Conservation (phyloP, 2,888 invertebrate genomes). For the Ceraclea dissimilis region DNA sequence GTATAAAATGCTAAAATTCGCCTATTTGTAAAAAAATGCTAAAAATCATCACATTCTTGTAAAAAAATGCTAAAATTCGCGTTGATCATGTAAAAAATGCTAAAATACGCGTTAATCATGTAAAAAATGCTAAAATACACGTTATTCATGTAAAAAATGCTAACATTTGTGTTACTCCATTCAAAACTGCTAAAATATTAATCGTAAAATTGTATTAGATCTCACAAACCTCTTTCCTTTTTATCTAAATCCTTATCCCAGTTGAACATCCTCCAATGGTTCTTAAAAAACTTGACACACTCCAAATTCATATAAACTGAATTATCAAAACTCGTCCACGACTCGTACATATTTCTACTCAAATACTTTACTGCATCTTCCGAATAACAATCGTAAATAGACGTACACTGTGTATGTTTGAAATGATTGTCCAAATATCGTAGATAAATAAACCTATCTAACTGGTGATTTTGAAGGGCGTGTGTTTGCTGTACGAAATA, state of each 20-base stretch:
- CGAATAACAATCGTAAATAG: slow-evolving; percentile 17
- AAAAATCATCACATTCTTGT: too few species aligned
- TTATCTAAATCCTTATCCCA: slow-evolving; percentile 12
- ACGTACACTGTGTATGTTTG: not conserved
- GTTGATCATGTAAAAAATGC: too few species aligned
- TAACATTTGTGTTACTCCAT: too few species aligned
- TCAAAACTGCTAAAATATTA: too few species aligned
- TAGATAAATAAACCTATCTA: slow-evolving; percentile 34
- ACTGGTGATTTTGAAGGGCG: not conserved
- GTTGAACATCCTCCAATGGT: slow-evolving; percentile 25
- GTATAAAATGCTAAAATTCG: too few species aligned
- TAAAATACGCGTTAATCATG: too few species aligned
- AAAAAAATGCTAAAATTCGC: too few species aligned
- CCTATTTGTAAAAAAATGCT: too few species aligned
- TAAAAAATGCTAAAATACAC: too few species aligned
- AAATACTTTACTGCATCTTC: slow-evolving; percentile 29
- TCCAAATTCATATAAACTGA: slow-evolving; percentile 30
- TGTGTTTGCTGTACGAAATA: not conserved
- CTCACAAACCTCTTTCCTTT: not conserved
- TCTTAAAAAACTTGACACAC: slow-evolving; percentile 34
- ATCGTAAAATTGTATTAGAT: too few species aligned
- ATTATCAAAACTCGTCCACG: slow-evolving; percentile 34
- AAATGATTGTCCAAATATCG: slow-evolving; percentile 28
- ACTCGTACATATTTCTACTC: slow-evolving; percentile 31
- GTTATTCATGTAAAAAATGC: too few species aligned